These are phyloP conservation scores for Nephrotoma guestfalica DNA, from an alignment of 2,888 invertebrate species.

Conservation along the genomic window DNA sequence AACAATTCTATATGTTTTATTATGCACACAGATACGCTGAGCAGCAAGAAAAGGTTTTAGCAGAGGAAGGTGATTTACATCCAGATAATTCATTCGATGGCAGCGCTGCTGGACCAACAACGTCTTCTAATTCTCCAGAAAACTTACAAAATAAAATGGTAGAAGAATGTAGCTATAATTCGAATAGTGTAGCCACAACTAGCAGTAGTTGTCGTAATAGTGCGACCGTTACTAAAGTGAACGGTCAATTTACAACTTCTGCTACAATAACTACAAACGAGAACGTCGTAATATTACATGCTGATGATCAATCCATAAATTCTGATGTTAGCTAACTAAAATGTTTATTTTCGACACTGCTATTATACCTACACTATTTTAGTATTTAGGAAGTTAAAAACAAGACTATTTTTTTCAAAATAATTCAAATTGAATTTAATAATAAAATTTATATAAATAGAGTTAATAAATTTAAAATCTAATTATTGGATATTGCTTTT, in stretches of 20 bases:
- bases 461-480: background rate
- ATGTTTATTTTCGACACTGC: background rate
- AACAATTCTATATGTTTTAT: background rate
- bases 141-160: background rate
- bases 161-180: background rate
- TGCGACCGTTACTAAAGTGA: background rate
- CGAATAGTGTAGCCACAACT: background rate
- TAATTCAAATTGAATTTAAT: background rate
- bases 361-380: background rate
- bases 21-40: background rate
- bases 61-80: background rate
- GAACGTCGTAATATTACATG: background rate
- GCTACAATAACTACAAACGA: background rate
- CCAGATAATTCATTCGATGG: background rate
- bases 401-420: background rate
- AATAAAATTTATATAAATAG: background rate
- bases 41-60: background rate
- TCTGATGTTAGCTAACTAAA: background rate
- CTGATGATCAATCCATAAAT: background rate
- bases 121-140: background rate
- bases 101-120: background rate
- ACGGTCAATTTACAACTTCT: background rate
- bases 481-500: background rate
- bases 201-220: background rate
- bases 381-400: background rate